A percentile compares a stretch with the other conserved stretches of the same genome.
These are phyloP conservation scores for Ectemnius continuus DNA, from an alignment of 2,888 invertebrate species.

Conservation along the genomic window DNA sequence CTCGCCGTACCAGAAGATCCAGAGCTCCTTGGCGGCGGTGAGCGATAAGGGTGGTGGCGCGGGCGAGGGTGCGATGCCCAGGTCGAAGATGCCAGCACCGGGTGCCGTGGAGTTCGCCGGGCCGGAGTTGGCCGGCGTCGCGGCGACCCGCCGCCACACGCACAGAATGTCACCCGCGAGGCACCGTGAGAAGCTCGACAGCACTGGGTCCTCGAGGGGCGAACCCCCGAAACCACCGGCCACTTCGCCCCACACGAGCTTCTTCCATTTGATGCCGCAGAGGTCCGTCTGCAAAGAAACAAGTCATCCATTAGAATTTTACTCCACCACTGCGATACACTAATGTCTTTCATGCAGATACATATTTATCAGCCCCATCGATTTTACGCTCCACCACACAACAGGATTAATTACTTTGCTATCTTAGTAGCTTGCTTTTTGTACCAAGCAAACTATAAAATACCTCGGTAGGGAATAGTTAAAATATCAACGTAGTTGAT, in stretches of 20 bases:
- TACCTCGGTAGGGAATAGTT: too few relatives aligned
- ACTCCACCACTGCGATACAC: too few relatives aligned
- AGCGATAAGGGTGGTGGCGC: slow-evolving; percentile 88
- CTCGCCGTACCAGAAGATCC: slow-evolving; percentile 99
- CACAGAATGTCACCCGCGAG: slow-evolving; percentile 96
- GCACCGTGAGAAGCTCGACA: slow-evolving; percentile 94
- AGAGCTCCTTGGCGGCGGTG: slow-evolving; percentile 96
- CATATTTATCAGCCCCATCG: too few relatives aligned
- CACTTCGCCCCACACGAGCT: slow-evolving; percentile 90
- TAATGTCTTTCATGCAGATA: too few relatives aligned
- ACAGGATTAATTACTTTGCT: too few relatives aligned
- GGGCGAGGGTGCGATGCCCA: slow-evolving; percentile 80
- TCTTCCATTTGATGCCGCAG: slow-evolving; percentile 99
- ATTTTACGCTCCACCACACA: too few relatives aligned
- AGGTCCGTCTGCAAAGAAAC: slow-evolving; percentile 91
- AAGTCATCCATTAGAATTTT: neutral
- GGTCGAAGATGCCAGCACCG: slow-evolving; percentile 76
- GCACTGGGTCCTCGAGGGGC: slow-evolving; percentile 93
- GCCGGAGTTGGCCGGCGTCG: slow-evolving; percentile 76
- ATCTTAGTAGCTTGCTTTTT: too few relatives aligned
- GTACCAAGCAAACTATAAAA: too few relatives aligned
- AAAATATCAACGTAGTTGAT: too few relatives aligned
- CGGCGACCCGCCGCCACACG: slow-evolving; percentile 96
- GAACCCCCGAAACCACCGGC: slow-evolving; percentile 79
- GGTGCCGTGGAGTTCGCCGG: slow-evolving; percentile 77